Evolutionary conservation across 2,888 invertebrate genomes (phyloP).

Genomic region (Drosophila buzzatii): DNA sequence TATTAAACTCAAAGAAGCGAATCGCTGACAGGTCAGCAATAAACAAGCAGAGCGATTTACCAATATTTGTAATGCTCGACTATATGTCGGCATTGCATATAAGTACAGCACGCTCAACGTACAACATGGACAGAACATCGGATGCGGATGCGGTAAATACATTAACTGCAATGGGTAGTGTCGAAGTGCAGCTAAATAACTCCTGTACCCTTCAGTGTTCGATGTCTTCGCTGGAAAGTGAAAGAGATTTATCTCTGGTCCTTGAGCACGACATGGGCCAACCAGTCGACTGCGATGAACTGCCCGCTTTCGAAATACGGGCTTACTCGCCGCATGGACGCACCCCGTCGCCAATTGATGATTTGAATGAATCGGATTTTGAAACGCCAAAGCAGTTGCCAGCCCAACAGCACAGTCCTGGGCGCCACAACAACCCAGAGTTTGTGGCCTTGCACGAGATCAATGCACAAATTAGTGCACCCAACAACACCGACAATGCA

Average conservation of each 20-base stretch:
- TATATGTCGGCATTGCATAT: conserved; percentile 45
- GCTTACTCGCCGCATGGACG: conserved; percentile 82
- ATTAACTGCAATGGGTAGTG: conserved; percentile 25
- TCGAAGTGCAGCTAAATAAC: conserved; percentile 58
- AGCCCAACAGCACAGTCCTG: conserved; percentile 28
- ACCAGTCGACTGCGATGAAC: conserved; percentile 75
- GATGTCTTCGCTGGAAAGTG: conserved; percentile 78
- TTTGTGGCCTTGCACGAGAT: conserved; percentile 83
- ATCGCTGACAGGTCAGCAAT: conserved; percentile 15
- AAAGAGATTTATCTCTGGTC: conserved; percentile 81
- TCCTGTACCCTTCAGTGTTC: conserved; percentile 77
- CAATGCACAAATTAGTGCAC: conserved; percentile 83
- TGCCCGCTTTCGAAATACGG: conserved; percentile 83
- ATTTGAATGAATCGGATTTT: conserved; percentile 52
- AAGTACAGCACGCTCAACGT: conserved; percentile 37
- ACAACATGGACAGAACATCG: conserved; percentile 57
- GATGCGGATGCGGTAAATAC: conserved; percentile 63
- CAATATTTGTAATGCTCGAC: conserved; percentile 51
- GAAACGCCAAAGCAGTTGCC: conserved; percentile 59
- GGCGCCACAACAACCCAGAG: conserved; percentile 69
- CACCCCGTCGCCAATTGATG: conserved; percentile 83
- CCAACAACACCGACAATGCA: conserved; percentile 68
- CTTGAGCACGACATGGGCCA: conserved; percentile 75
- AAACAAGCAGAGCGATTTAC: conserved; percentile 16
- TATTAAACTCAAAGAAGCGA: conserved; percentile 4